Base-by-base conservation (phyloP, 2,888 invertebrate genomes). In the Meliscaeva auricollis region DNA sequence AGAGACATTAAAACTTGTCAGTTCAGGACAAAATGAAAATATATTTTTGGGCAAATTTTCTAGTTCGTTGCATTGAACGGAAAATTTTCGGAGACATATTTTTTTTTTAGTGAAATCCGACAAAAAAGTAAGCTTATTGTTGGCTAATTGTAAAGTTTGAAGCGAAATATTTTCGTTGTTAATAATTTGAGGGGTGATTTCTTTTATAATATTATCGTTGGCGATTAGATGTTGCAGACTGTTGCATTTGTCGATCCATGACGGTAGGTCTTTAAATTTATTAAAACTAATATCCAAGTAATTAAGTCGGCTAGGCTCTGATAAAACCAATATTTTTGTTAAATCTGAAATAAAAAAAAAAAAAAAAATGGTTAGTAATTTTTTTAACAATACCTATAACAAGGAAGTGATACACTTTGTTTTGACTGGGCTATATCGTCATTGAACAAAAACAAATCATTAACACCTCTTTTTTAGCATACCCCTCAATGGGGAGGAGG, bases 241-340 rank as follows among this genome's bases (percentile, higher is more conserved):
- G 17, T 94, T 94, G 89, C 97, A 95, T 41, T 95, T 94, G 11
- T 95, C 95, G 52, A 96, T 92, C 97, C 97, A 97, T 88, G 95
- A 95, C 0, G 97, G 97, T 68, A 97, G 91, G 6, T 94, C 93
- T 22, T 94, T 94, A 79, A 97, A 92, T 88, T 95, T 95, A 89
- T 97, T 97, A 90, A 96, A 95, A 7, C 96, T 96, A 11, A 97
- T 94, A 89, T 97, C 96, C 56, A 97, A 93, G 90, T 96, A 96
- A 87, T 95, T 94, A 60, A 97, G 92, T 90, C 95, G 95, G 32
- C 94, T 93, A 26, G 97, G 97, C 66, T 95, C 94, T 22, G 96
- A 95, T 66, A 94, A 93, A 9, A 96, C 94, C 5, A 94, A 94
- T 48, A 97, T 92, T 87, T 94, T 95, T 89, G 95, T 95, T 82